Conservation (phyloP, 2,113 vertebrate genomes). For the Phaetusa simplex region DNA sequence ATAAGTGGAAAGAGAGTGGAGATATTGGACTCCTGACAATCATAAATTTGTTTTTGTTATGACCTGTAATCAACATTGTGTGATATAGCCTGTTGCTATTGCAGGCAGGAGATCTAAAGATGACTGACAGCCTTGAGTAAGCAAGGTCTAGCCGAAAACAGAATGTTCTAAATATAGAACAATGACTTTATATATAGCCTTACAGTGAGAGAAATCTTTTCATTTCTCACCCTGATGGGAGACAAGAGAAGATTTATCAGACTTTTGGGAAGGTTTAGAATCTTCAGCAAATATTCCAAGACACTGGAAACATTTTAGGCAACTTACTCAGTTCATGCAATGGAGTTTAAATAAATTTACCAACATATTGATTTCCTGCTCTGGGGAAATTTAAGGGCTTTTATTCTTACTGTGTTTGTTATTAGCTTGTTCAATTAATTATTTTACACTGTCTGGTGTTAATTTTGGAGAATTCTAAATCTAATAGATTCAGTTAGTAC, state of each 20-base stretch:
- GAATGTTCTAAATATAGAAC: slow-evolving; percentile 29
- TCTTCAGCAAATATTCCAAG: slow-evolving; percentile 14
- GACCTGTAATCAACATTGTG: slow-evolving; percentile 32
- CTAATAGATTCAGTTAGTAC: background rate
- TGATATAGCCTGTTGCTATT: background rate
- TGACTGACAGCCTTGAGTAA: slow-evolving; percentile 4
- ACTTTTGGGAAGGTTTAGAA: background rate
- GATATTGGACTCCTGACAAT: background rate
- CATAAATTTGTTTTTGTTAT: slow-evolving; percentile 14
- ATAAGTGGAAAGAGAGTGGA: background rate
- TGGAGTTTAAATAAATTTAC: background rate
- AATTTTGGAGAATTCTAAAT: background rate
- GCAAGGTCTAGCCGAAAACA: background rate
- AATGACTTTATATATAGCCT: background rate
- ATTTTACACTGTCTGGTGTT: background rate
- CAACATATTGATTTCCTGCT: background rate
- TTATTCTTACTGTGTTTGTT: background rate
- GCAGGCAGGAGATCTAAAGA: slow-evolving; percentile 2
- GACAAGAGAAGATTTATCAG: background rate
- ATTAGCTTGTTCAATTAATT: slow-evolving; percentile 7
- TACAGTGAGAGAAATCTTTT: slow-evolving; percentile 9
- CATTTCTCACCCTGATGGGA: background rate
- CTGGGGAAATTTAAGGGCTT: background rate
- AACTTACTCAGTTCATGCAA: background rate
- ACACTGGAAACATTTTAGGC: background rate